These are phyloP conservation scores for Molorchus minor DNA, from an alignment of 2,888 invertebrate species.

Conservation along the genomic window DNA sequence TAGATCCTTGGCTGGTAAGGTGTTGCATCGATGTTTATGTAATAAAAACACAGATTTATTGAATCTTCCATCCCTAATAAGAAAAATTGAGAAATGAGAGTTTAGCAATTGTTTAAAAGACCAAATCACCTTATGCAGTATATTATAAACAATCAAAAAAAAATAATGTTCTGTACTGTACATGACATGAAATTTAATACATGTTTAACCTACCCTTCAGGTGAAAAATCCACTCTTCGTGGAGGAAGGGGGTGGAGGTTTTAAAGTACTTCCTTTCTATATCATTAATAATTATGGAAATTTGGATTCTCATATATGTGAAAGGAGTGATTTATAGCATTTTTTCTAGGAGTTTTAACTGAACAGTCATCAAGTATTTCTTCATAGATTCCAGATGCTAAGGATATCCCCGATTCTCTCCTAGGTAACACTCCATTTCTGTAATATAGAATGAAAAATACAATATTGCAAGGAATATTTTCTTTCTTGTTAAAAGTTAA, in stretches of 20 bases:
- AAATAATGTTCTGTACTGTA: no score
- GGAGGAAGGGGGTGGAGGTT: slow-evolving; percentile 66
- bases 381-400: slow-evolving; percentile 73
- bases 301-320: slow-evolving; percentile 63
- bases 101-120: no score
- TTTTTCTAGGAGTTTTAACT: slow-evolving; percentile 8
- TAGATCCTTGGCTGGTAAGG: slow-evolving; percentile 58
- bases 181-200: no score
- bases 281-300: slow-evolving; percentile 55
- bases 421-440: slow-evolving; percentile 54
- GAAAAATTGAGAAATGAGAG: no score
- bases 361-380: slow-evolving; percentile 68
- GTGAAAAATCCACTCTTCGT: slow-evolving; percentile 50
- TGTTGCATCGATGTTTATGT: slow-evolving; percentile 57
- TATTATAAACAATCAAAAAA: no score
- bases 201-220: slow-evolving; percentile 46
- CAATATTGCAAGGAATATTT: not conserved
- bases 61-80: no score
- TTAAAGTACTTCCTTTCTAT: slow-evolving; percentile 43
- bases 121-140: no score
- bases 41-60: no score
- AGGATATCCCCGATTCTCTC: slow-evolving; percentile 68
- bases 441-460: slow-evolving; percentile 27
- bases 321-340: slow-evolving; percentile 27
- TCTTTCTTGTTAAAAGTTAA: no score